Evolutionary conservation across 1,140 invertebrate genomes (phyloP).

Genomic region (Idris sp.): DNA sequence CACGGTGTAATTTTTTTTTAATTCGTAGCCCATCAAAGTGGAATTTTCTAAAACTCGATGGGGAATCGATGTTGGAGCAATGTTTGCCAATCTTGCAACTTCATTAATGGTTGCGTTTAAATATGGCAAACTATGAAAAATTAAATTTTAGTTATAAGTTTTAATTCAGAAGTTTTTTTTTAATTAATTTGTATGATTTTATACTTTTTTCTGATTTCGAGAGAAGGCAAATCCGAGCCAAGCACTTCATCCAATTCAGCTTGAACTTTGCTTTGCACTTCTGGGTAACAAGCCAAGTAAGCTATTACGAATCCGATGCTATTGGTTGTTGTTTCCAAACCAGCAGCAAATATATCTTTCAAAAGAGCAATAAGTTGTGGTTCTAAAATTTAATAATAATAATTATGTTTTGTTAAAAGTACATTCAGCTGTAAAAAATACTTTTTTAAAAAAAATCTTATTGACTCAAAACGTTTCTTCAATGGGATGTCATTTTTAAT

Average conservation of each 20-base stretch:
- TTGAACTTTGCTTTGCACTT: conserved; percentile 80
- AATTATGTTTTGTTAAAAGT: no score
- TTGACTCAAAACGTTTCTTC: no score
- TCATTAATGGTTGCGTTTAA: conserved; percentile 77
- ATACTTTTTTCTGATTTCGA: conserved; percentile 46
- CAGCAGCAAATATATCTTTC: conserved; percentile 82
- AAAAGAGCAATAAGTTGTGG: conserved; percentile 75
- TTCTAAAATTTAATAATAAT: no score
- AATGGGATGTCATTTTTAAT: no score
- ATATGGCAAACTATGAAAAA: conserved; percentile 74
- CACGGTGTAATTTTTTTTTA: conserved; percentile 76
- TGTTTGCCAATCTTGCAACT: conserved; percentile 75
- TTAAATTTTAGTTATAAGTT: no score
- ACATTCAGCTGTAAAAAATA: no score
- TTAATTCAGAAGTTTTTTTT: no score
- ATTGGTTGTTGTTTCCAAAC: conserved; percentile 82
- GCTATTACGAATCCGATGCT: conserved; percentile 80
- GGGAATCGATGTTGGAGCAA: conserved; percentile 76
- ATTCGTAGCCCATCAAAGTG: conserved; percentile 74
- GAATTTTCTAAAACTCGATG: conserved; percentile 72
- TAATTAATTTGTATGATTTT: neutral
- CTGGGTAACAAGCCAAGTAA: conserved; percentile 79
- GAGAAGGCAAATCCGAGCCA: conserved; percentile 66
- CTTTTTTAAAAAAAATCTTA: no score
- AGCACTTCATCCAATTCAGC: conserved; percentile 80